phyloP scores from a whole-genome alignment of 53 echinoderm and acorn worm species.

The Antedon mediterranea region DNA sequence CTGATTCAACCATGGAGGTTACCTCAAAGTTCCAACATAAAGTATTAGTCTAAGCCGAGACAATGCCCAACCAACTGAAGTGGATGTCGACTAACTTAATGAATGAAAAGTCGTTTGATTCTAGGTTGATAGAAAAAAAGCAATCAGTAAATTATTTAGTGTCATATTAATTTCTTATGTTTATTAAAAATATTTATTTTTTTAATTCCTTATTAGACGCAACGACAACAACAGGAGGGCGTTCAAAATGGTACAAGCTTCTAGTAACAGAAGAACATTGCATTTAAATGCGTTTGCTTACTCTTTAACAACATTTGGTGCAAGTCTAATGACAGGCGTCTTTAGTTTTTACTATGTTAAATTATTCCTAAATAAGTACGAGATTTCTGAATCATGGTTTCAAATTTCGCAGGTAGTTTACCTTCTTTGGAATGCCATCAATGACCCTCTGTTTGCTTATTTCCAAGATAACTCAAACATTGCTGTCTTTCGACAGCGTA shows the following conservation, averaged over 20 bases:
- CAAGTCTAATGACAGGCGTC: slow-evolving; percentile 45
- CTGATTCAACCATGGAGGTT: too few relatives aligned
- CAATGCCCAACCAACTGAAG: too few relatives aligned
- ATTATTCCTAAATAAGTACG: slow-evolving; percentile 69
- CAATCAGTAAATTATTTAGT: too few relatives aligned
- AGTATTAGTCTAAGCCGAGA: too few relatives aligned
- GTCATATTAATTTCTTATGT: too few relatives aligned
- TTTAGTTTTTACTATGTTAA: slow-evolving; percentile 91
- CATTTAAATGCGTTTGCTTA: slow-evolving; percentile 47
- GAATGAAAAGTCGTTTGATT: too few relatives aligned
- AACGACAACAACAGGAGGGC: too few relatives aligned
- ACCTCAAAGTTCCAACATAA: too few relatives aligned
- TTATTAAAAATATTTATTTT: too few relatives aligned
- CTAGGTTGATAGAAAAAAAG: too few relatives aligned
- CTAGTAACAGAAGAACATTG: not conserved
- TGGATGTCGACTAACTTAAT: too few relatives aligned
- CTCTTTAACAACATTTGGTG: slow-evolving; percentile 46
- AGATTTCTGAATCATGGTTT: slow-evolving; percentile 81
- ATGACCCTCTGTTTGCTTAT: slow-evolving; percentile 94
- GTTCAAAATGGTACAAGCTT: not conserved
- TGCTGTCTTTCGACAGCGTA: slow-evolving; percentile 45
- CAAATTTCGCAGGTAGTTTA: slow-evolving; percentile 60
- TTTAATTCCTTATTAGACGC: too few relatives aligned
- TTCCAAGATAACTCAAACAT: slow-evolving; percentile 88
- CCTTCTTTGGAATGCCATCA: slow-evolving; percentile 85